Evolutionary conservation across 1,140 invertebrate genomes (phyloP), one percentile per base, ranked within the genome.

Genomic region (Drosophila biarmipes): DNA sequence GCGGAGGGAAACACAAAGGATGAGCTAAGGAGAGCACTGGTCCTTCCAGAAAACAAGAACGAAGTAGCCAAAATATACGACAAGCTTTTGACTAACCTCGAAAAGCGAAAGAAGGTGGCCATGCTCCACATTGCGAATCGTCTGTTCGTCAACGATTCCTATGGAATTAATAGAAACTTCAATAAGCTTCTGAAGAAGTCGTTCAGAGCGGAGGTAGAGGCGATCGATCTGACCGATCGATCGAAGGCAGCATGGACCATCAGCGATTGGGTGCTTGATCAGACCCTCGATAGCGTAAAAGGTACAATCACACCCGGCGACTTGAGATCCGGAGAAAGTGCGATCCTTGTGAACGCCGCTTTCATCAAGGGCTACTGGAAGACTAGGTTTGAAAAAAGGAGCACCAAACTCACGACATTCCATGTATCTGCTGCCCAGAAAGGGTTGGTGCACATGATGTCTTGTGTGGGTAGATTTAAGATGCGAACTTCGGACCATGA

Each of bases 341-440:
- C 8, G 24, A 14, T 48, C 5, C 14, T 48, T 0, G n/a, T 48
- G 0, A 48, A 48, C 24, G 46, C 27, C 8, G n/a, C n/a, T 31
- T 48, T 15, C 27, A 15, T 48, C n/a, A 48, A 48, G 8, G 46
- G 46, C 24, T 15, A 48, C n/a, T 48, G 46, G 46, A 27, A 48
- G 27, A 10, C 24, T 1, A 4, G 24, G 24, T 48, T 48, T n/a
- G 6, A 14, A 21, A 43, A 11, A 4, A 45, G 8, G 12, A 7
- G 21, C 11, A 45, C 43, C 24, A 10, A 15, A 7, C 6, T 11
- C 1, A 27, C 1, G 14, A 27, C 2, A 48, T 48, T 48, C n/a
- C 0, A 14, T 10, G 3, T 48, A 48, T 27, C 24, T 8, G 11
- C 15, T 10, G 1, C 0, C 0, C 2, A 48, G 4, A 4, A 0